These are phyloP conservation scores for Apocrypta bakeri DNA, from an alignment of 1,140 invertebrate genomes.

Conservation along the genomic window DNA sequence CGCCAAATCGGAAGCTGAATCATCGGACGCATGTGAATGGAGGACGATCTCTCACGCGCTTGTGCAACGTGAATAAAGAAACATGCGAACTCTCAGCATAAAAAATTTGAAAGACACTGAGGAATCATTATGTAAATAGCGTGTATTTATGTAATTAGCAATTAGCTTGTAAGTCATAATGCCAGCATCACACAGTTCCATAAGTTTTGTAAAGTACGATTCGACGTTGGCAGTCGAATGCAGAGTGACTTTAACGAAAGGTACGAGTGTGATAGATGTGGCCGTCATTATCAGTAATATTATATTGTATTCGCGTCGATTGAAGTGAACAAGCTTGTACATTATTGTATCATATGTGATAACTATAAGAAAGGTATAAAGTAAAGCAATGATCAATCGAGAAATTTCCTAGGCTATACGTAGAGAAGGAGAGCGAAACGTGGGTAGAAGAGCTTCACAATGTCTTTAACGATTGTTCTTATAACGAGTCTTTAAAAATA, in stretches of 20 bases:
- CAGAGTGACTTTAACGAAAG: conserved; percentile 29
- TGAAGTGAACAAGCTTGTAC: conserved; percentile 57
- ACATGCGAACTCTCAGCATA: conserved; percentile 35
- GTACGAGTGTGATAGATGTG: conserved; percentile 17
- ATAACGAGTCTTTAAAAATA: conserved; percentile 25
- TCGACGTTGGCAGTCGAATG: conserved; percentile 43
- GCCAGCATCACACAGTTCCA: conserved; percentile 20
- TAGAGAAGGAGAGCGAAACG: conserved; percentile 36
- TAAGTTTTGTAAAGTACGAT: conserved; percentile 40
- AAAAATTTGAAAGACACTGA: conserved; percentile 41
- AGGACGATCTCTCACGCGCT: conserved; percentile 31
- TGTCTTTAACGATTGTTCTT: background rate
- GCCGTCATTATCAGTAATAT: conserved; percentile 28
- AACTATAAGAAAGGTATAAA: conserved; percentile 42
- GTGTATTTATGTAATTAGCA: conserved; percentile 74
- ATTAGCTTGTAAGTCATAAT: conserved; percentile 43
- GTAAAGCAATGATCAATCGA: conserved; percentile 33
- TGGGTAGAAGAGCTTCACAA: conserved; percentile 40
- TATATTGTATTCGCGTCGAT: conserved; percentile 27
- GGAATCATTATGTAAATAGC: conserved; percentile 66
- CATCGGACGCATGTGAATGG: conserved; percentile 21
- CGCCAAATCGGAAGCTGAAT: background rate
- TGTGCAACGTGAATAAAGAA: conserved; percentile 39
- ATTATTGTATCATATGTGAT: conserved; percentile 54
- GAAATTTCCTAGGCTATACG: conserved; percentile 43